A percentile compares a stretch with the other conserved stretches of the same genome.
phyloP scores from a whole-genome alignment of 2,113 vertebrate species.

The Cheilinus undulatus region DNA sequence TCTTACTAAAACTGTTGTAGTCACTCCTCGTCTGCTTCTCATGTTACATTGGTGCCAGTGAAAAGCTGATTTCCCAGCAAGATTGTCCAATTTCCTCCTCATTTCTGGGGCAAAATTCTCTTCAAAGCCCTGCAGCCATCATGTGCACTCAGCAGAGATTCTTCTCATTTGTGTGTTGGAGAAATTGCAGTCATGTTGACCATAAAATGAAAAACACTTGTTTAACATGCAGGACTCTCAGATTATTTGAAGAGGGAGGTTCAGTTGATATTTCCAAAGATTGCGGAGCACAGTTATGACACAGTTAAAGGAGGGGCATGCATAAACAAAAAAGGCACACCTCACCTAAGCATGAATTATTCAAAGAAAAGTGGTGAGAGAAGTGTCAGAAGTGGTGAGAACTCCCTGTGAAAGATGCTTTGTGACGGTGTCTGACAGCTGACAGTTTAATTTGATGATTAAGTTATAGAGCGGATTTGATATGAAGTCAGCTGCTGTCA shows the following conservation, averaged over 20 bases:
- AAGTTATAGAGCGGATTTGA: constrained; percentile 24
- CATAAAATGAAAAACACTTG: constrained; percentile 8
- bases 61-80: constrained; percentile 40
- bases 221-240: background rate
- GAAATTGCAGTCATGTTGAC: constrained; percentile 6
- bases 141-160: constrained; percentile 36
- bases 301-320: background rate
- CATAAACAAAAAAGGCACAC: constrained; percentile 1
- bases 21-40: constrained; percentile 5
- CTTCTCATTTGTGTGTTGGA: constrained; percentile 1
- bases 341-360: constrained; percentile 14
- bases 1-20: background rate
- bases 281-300: background rate
- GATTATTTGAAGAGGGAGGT: background rate
- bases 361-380: constrained; percentile 4
- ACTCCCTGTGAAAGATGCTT: constrained; percentile 18
- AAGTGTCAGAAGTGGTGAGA: background rate
- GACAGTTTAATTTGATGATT: constrained; percentile 49
- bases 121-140: constrained; percentile 29
- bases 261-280: background rate
- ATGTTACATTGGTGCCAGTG: constrained; percentile 31
- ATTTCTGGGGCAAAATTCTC: constrained; percentile 37
- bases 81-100: constrained; percentile 57
- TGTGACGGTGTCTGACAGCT: constrained; percentile 35
- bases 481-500: constrained; percentile 57